Evolutionary conservation across 2,113 vertebrate genomes (phyloP).

Genomic region (Chaetodon auriga): DNA sequence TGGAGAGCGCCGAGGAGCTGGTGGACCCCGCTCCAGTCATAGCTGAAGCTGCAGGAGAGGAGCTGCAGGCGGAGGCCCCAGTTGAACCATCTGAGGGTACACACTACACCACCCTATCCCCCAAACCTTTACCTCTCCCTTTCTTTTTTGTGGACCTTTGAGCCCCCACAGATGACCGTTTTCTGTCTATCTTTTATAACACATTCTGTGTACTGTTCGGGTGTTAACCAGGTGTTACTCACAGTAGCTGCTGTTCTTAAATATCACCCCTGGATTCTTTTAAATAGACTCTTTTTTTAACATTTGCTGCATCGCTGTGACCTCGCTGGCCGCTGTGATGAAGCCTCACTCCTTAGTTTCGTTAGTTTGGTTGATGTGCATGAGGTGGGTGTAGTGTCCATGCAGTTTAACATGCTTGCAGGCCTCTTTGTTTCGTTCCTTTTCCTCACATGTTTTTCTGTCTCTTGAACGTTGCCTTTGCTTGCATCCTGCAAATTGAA

Average conservation of each 20-base stretch:
- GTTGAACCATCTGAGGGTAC: conserved; percentile 80
- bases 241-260: conserved; percentile 9
- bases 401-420: neutral
- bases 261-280: conserved; percentile 5
- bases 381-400: neutral
- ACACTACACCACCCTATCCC: conserved; percentile 63
- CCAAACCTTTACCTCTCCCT: conserved; percentile 47
- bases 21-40: conserved; percentile 55
- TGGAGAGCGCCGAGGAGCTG: conserved; percentile 49
- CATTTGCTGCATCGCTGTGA: neutral
- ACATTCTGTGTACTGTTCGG: conserved; percentile 9
- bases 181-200: conserved; percentile 13
- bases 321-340: neutral
- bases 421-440: neutral
- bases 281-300: neutral
- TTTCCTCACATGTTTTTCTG: neutral
- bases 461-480: neutral
- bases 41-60: conserved; percentile 66
- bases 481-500: conserved; percentile 1
- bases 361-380: neutral
- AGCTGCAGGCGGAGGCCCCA: conserved; percentile 56
- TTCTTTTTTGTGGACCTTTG: conserved; percentile 46
- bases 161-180: conserved; percentile 35
- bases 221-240: conserved; percentile 10
- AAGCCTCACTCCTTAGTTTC: neutral